Percentiles rank a stretch among this genome's conserved stretches.
phyloP scores from a whole-genome alignment of 2,797 vertebrate genomes.

The Parotocinclus haroldoi region DNA sequence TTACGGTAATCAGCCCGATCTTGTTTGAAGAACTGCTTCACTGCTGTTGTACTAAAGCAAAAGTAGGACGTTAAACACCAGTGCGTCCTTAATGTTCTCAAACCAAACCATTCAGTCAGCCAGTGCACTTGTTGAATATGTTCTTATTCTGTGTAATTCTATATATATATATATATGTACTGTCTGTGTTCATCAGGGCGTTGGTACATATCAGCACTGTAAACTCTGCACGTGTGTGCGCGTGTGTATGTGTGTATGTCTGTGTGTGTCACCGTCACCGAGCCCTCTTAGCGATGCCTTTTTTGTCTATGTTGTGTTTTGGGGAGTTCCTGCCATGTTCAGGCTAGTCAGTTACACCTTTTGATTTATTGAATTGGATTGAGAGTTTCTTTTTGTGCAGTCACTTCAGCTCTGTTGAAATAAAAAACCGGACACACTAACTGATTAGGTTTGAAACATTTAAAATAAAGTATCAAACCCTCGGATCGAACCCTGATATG shows the following conservation, averaged over 20 bases:
- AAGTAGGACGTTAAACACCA: slow-evolving; percentile 27
- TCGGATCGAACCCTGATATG: slow-evolving; percentile 28
- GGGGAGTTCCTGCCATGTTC: slow-evolving; percentile 44
- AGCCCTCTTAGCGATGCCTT: slow-evolving; percentile 38
- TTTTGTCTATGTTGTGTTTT: slow-evolving; percentile 34
- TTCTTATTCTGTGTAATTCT: slow-evolving; percentile 34
- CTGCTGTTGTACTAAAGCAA: background rate
- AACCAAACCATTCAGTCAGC: slow-evolving; percentile 9
- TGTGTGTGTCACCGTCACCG: slow-evolving; percentile 39
- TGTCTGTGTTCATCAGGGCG: slow-evolving; percentile 31
- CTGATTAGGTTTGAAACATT: slow-evolving; percentile 26
- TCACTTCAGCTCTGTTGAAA: slow-evolving; percentile 29
- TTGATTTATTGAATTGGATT: slow-evolving; percentile 21
- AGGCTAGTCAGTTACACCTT: slow-evolving; percentile 34
- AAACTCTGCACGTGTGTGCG: slow-evolving; percentile 36
- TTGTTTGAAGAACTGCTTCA: background rate
- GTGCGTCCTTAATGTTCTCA: slow-evolving; percentile 20
- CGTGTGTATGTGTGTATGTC: slow-evolving; percentile 9
- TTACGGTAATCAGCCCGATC: slow-evolving; percentile 33
- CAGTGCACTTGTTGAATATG: slow-evolving; percentile 10
- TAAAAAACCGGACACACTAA: slow-evolving; percentile 31
- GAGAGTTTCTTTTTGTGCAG: slow-evolving; percentile 26
- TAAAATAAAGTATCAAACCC: slow-evolving; percentile 19
- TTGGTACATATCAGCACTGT: slow-evolving; percentile 52
- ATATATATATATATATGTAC: slow-evolving; percentile 36